Base-by-base conservation (phyloP, 2,113 vertebrate genomes). In the Asarcornis scutulata region DNA sequence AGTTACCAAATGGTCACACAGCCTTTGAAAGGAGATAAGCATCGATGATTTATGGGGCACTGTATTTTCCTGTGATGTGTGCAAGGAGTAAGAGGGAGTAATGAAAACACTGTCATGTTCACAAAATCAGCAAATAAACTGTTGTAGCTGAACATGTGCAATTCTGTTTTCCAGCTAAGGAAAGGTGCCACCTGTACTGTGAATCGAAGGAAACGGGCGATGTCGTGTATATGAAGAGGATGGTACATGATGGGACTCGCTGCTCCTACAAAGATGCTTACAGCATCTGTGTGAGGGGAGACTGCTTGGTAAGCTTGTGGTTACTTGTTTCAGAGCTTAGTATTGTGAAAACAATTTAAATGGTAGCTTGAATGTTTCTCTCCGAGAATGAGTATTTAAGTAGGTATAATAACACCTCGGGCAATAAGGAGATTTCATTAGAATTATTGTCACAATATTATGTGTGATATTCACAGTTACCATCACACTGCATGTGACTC, bases 231-330 rank as follows among this genome's bases (percentile, higher is more conserved):
- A 99, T 99, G 98, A 98, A 99, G 77, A 98, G 98, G 68, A 98
- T 98, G 97, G 99, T 98, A 2, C 98, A 99, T 4, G 99, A 99
- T 0, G 99, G 99, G 73, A 99, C 99, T 0, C 99, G 98, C 93
- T 99, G 99, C 97, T 99, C 99, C 52, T 99, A 99, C 97, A 99
- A 99, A 96, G 99, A 99, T 1, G 97, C 98, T 26, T 98, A 99
- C 97, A 99, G 99, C 87, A 98, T 99, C 97, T 99, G 99, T 2
- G 99, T 99, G 96, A 97, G 98, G 4, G 99, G 99, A 2, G 98
- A 99, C 80, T 99, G 99, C 95, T 98, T 98, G 98, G 99, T 99
- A 81, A 98, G 99, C 95, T 89, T 7, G 3, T 29, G 71, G 5
- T 36, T 73, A 36, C 69, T 90, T 11, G 4, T 42, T 25, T 31